Base-by-base conservation (phyloP, 2,113 vertebrate genomes). In the Oreochromis tanganicae region DNA sequence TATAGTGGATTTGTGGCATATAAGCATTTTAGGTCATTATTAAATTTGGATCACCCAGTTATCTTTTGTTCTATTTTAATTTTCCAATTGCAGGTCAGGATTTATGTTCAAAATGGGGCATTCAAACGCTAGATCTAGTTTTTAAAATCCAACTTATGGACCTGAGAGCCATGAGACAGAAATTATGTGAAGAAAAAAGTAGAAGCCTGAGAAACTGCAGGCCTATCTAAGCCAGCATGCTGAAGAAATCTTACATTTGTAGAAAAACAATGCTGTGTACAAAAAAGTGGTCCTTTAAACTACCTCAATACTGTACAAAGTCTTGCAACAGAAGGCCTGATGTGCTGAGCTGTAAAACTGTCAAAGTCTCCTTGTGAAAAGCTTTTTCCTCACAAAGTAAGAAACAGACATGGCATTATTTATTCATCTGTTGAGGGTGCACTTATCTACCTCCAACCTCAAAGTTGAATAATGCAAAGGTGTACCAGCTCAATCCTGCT, bases 381-480 rank as follows among this genome's bases (percentile, higher is more conserved):
- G 73, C 59, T 52, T 86, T 38, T 84, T 46, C 61, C 50, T 55
- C 7, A 14, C 56, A 14, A 52, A 66, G n/a, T 21, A 86, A 56
- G 48, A 90, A 86, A 85, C 54, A 89, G 66, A 90, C 88, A 63
- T 34, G 7, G 5, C 13, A 93, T 93, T 63, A 91, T 81, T 93
- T 88, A 93, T 94, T 94, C 46, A 93, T 87, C n/a, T 19, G 48
- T 21, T 75, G 50, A 85, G 83, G 79, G 80, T 80, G 85, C 85
- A 91, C 90, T 91, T 94, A 83, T 50, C 73, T 83, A 88, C 80
- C 61, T 87, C 78, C 82, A 89, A 66, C 48, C 52, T 80, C 68
- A 59, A 68, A 66, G 80, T 83, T 86, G 48, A 94, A 93, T 94
- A 92, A 93, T 94, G 88, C 88, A 92, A 80, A 59, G 50, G 81